Base-by-base conservation (phyloP, 2,113 vertebrate genomes). In the Canis aureus region DNA sequence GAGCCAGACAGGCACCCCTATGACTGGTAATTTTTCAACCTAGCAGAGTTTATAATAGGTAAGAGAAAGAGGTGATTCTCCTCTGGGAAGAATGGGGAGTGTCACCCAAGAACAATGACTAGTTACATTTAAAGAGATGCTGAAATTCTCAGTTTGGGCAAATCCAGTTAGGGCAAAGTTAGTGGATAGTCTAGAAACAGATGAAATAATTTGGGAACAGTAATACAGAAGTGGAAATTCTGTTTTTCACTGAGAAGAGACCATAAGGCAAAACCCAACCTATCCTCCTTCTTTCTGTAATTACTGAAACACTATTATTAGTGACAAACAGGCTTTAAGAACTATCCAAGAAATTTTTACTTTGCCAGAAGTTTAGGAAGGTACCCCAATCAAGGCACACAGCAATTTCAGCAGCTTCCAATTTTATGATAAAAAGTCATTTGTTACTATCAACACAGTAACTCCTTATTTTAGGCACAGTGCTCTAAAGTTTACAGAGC, bases 171-270 rank as follows among this genome's bases (percentile, higher is more conserved):
- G 67, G 67, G 67, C 71, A 51, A 82, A 85, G 27, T 64, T 73
- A 60, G 7, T 55, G 49, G 89, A 80, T 66, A 89, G 81, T 95
- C 64, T 73, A 81, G 53, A 96, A 95, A 55, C 35, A 89, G 43
- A 43, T 43, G 43, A 43, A 43, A 43, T 43, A 43, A 43, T 69
- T 90, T 92, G 35, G 57, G 12, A 92, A 43, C 71, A 55, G 27
- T 94, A 43, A 92, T 38, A 16, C 74, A 13, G 69, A 91, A 57
- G 10, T 80, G 12, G 51, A 97, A 92, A 92, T 71, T 87, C 59
- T 97, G 29, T 83, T 94, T 93, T 96, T 96, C 69, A 89, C 35
- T 87, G 62, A 93, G 69, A 91, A 97, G 76, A 92, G 16, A 90
- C 38, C 79, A 74, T 49, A 86, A 97, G 59, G 80, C 49, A 90